These are phyloP conservation scores for Sarcophaga bullata DNA, from an alignment of 1,140 invertebrate species.

Conservation along the genomic window DNA sequence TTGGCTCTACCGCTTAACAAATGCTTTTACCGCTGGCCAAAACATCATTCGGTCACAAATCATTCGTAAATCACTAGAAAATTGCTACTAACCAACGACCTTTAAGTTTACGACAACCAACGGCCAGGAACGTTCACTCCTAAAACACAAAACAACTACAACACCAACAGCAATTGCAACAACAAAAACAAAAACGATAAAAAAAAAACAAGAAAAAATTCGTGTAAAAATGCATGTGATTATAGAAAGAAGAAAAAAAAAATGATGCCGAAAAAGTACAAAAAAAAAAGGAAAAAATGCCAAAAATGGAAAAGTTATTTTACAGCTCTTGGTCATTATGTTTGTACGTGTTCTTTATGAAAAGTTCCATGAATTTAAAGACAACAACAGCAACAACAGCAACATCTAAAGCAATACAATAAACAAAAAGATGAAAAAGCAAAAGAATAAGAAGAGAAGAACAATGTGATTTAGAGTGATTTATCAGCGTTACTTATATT, in stretches of 20 bases:
- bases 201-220: neutral
- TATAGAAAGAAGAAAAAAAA: neutral
- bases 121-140: neutral
- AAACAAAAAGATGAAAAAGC: no score
- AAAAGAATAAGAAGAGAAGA: conserved; percentile 1
- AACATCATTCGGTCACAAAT: conserved; percentile 13
- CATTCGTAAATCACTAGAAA: conserved; percentile 15
- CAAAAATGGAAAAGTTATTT: conserved; percentile 33
- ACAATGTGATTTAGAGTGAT: conserved; percentile 37
- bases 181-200: neutral
- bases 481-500: conserved; percentile 36
- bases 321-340: conserved; percentile 24
- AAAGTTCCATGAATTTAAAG: conserved; percentile 3
- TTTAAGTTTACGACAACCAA: conserved; percentile 17
- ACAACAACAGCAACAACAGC: neutral
- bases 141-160: neutral
- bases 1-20: neutral
- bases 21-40: neutral
- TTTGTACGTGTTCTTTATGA: conserved; percentile 6
- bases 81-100: conserved; percentile 31
- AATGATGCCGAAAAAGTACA: neutral
- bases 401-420: neutral
- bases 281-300: conserved; percentile 23
- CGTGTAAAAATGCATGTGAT: conserved; percentile 37
- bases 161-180: neutral